Evolutionary conservation across 2,797 vertebrate species (phyloP).

Genomic region (Bradypodion ventrale): DNA sequence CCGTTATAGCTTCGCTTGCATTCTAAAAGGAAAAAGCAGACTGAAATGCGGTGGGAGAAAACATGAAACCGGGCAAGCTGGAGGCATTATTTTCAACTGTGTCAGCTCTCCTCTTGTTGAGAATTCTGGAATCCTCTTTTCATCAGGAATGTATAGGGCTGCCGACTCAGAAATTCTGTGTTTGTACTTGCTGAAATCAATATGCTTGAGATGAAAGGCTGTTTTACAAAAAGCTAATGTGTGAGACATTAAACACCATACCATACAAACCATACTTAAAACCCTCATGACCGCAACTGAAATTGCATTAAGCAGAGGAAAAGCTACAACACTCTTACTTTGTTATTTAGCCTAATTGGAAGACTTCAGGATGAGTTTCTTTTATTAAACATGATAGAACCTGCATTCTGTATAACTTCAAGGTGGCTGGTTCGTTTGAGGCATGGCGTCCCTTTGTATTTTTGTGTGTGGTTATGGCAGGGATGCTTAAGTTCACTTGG

Average conservation of each 20-base stretch:
- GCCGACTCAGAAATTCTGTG: constrained; percentile 1
- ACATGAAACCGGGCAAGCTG: constrained; percentile 48
- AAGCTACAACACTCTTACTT: constrained; percentile 41
- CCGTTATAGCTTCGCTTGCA: constrained; percentile 56
- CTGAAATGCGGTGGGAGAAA: constrained; percentile 50
- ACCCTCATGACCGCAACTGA: constrained; percentile 46
- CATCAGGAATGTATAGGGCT: constrained; percentile 47
- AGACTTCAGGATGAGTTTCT: constrained; percentile 43
- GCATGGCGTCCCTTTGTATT: not conserved
- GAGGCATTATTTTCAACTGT: constrained; percentile 46
- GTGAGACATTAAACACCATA: constrained; percentile 65
- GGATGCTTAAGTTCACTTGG: not conserved
- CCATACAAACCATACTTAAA: constrained; percentile 53
- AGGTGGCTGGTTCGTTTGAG: not conserved
- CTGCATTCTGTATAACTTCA: not conserved
- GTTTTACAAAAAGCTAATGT: constrained; percentile 60
- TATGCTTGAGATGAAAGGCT: constrained; percentile 49
- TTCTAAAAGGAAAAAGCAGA: constrained; percentile 27
- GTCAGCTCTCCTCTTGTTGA: constrained; percentile 45
- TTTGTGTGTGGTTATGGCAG: not conserved
- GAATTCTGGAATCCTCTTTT: constrained; percentile 59
- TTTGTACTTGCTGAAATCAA: constrained; percentile 56
- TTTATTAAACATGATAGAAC: not conserved
- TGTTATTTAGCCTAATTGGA: constrained; percentile 55
- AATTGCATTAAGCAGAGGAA: constrained; percentile 51